Evolutionary conservation across 2,113 vertebrate species (phyloP), one percentile per base, ranked within the genome.

Genomic region (Paracanthobrama guichenoti): DNA sequence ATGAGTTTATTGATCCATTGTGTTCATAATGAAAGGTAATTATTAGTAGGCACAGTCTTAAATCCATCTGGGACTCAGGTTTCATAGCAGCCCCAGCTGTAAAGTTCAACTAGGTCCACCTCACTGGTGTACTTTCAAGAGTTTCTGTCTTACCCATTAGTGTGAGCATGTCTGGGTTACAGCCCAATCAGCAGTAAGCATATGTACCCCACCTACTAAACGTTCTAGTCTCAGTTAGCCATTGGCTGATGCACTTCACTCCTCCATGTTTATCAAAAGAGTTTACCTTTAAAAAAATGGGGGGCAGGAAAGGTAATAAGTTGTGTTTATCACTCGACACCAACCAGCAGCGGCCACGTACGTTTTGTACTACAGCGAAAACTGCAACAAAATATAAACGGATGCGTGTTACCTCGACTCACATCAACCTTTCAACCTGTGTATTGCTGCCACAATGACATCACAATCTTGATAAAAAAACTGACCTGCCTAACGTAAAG

Each of bases 151-250:
- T 71, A 22, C 59, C 24, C 7, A 11, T 6, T 53, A 84, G 48
- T 59, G 62, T 59, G 77, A 89, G 86, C 62, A 85, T 88, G 88
- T 87, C 67, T 44, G 75, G 9, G 16, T n/a, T 28, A 50, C 4
- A 48, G 87, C 84, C 93, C 93, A 93, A 93, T 95, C 90, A 89
- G 76, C 76, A 86, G 39, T 3, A 78, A 57, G 62, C 62, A 84
- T 86, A 73, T 84, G 83, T 81, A 66, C 87, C 90, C 91, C 93
- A 91, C 93, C 94, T 91, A 87, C 87, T 80, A 42, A 73, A 55
- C 59, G 6, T 62, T 26, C 35, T 62, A 74, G 10, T 55, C 3
- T 4, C 39, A 62, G 3, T 3, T 81, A 62, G 76, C 24, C 69
- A 93, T 93, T 93, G 91, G 92, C 81, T 85, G 53, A 84, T 8